Percentiles rank a stretch among this genome's conserved stretches.
Conservation (phyloP, 2,113 vertebrate genomes). For the Murina feae region DNA sequence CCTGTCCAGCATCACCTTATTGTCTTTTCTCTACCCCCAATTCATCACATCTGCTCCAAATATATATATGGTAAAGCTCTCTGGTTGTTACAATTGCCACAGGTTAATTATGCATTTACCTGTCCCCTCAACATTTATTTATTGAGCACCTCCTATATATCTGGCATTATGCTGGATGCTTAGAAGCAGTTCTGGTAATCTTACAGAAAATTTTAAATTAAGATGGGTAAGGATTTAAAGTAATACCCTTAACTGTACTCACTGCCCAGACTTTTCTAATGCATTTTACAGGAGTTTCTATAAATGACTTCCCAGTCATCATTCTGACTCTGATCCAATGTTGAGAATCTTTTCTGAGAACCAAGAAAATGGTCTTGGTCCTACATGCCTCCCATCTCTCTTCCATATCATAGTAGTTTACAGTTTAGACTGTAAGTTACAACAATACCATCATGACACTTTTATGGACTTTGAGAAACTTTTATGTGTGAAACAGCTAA, state of each 20-base stretch:
- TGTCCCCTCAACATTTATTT: not conserved
- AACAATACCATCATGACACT: not conserved
- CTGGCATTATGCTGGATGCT: not conserved
- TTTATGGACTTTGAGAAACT: not conserved
- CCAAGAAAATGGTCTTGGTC: not conserved
- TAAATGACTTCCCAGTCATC: not conserved
- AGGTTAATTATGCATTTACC: not conserved
- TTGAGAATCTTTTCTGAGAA: not conserved
- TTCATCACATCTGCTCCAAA: not conserved
- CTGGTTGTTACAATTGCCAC: not conserved
- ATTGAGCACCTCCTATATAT: not conserved
- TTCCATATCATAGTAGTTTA: not conserved
- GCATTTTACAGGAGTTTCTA: not conserved
- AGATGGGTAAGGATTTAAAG: not conserved
- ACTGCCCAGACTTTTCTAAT: not conserved
- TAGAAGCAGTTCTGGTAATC: not conserved
- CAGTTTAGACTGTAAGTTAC: not conserved
- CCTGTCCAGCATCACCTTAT: not conserved
- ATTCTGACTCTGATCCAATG: not conserved
- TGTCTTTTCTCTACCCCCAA: not conserved
- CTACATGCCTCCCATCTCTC: not conserved
- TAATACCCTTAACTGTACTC: not conserved
- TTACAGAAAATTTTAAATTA: not conserved
- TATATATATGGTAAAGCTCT: not conserved
- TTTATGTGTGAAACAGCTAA: not conserved